Conservation (phyloP, 2,888 invertebrate genomes). For the Lamellibrachia columna region DNA sequence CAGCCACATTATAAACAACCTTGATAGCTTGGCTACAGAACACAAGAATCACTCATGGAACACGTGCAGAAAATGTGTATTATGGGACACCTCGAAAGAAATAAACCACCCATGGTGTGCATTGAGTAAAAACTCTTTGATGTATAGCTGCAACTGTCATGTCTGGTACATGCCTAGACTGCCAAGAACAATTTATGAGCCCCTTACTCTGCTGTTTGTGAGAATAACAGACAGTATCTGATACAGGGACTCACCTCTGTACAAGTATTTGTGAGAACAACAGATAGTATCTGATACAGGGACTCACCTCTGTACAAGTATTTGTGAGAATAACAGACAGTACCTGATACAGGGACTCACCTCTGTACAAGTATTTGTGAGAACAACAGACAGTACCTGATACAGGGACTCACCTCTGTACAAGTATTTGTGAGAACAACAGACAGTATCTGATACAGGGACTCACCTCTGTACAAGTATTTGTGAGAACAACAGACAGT, state of each 20-base stretch:
- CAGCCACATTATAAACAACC: constrained; percentile 1
- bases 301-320: background rate
- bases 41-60: background rate
- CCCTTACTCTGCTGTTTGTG: background rate
- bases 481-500: no score
- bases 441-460: background rate
- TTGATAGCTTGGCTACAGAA: background rate
- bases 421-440: no score
- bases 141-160: background rate
- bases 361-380: no score
- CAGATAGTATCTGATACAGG: background rate
- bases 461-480: background rate
- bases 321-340: no score
- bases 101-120: background rate
- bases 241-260: background rate
- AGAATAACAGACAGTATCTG: background rate
- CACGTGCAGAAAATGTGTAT: background rate
- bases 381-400: no score
- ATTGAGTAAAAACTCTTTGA: background rate
- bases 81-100: constrained; percentile 2
- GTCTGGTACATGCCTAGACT: background rate
- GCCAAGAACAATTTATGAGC: background rate
- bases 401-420: no score
- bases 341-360: no score
- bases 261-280: background rate